Percentiles rank a stretch among this genome's conserved stretches.
phyloP scores from a whole-genome alignment of 2,797 vertebrate genomes.

The Chloroceryle amazona region DNA sequence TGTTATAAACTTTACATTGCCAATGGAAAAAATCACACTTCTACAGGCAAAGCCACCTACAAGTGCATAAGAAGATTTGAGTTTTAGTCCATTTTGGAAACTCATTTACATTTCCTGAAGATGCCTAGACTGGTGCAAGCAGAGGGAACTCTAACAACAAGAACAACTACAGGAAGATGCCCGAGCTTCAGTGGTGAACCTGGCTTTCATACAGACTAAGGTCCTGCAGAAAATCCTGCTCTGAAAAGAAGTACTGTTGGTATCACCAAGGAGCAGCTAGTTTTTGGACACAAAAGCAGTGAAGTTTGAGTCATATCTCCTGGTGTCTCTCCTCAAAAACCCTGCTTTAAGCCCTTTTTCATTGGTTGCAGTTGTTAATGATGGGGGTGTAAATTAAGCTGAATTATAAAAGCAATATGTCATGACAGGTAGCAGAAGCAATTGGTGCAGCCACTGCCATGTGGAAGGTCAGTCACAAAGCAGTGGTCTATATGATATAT shows the following conservation, averaged over 20 bases:
- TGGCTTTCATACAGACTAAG: neutral
- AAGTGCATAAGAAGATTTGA: neutral
- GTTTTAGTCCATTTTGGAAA: neutral
- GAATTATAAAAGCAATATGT: neutral
- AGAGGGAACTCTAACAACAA: neutral
- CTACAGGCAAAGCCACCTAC: neutral
- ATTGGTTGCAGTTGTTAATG: neutral
- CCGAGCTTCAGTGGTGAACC: fast-evolving
- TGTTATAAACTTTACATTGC: neutral
- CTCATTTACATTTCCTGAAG: neutral
- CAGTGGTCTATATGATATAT: neutral
- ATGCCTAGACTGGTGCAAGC: neutral
- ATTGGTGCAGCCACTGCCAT: neutral
- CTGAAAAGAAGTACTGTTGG: neutral
- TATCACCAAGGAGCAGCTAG: neutral
- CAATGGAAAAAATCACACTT: neutral
- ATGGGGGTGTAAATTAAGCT: fast-evolving
- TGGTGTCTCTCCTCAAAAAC: neutral
- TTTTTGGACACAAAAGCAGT: fast-evolving
- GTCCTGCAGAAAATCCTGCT: neutral
- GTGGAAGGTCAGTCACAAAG: neutral
- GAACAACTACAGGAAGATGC: neutral
- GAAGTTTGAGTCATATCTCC: neutral
- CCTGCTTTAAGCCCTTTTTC: neutral
- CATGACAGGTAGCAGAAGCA: neutral